Conservation (phyloP, 2,113 vertebrate species). For the Heterocephalus glaber region DNA sequence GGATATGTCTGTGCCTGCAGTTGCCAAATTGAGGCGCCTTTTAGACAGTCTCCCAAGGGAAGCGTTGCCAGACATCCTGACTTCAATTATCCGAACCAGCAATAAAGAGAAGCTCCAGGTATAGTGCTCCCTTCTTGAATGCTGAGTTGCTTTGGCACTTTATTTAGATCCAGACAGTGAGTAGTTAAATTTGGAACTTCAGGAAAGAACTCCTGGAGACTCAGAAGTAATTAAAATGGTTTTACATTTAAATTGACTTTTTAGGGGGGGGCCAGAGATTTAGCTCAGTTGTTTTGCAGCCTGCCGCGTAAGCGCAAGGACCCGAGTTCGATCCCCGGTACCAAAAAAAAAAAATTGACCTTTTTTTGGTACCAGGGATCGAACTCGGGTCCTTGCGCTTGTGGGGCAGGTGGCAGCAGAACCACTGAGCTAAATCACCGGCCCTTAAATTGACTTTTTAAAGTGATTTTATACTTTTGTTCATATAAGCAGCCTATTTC, state of each 20-base stretch:
- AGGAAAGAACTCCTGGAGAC: background rate
- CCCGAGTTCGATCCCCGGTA: too few relatives aligned
- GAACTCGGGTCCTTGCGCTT: too few relatives aligned
- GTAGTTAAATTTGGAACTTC: background rate
- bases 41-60: slow-evolving; percentile 95
- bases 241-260: background rate
- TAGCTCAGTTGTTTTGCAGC: too few relatives aligned
- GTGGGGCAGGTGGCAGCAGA: too few relatives aligned
- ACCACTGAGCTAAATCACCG: too few relatives aligned
- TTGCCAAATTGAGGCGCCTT: slow-evolving; percentile 94
- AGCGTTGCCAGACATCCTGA: slow-evolving; percentile 94
- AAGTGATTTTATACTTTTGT: slow-evolving; percentile 5
- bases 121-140: background rate
- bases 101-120: slow-evolving; percentile 99
- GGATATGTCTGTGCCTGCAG: slow-evolving; percentile 96
- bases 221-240: background rate
- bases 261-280: too few relatives aligned
- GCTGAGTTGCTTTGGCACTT: background rate
- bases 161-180: background rate
- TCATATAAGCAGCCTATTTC: background rate
- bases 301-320: too few relatives aligned
- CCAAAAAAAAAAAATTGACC: too few relatives aligned
- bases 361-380: too few relatives aligned
- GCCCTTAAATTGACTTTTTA: background rate
- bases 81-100: slow-evolving; percentile 95